Conservation (phyloP, 1,140 invertebrate genomes). For the Drosophila sucinea region DNA sequence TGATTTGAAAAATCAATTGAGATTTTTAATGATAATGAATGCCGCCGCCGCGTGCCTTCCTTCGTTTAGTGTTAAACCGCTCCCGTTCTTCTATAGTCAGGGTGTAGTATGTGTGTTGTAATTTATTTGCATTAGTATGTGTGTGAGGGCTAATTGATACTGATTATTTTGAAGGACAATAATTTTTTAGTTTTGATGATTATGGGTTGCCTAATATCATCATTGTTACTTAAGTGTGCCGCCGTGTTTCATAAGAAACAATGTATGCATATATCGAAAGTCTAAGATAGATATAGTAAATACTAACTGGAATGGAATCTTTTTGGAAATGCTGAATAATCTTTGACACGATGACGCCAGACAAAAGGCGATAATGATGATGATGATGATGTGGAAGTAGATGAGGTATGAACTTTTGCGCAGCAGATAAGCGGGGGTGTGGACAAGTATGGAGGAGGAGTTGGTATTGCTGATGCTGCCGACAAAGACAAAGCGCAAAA, state of each 20-base stretch:
- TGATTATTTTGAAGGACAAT: conserved; percentile 80
- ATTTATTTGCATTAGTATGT: conserved; percentile 22
- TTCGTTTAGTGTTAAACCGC: conserved; percentile 16
- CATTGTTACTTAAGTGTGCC: not conserved
- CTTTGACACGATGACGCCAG: conserved; percentile 44
- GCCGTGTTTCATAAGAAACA: conserved; percentile 35
- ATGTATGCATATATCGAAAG: too few relatives aligned
- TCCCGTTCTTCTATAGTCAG: not conserved
- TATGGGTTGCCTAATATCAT: conserved; percentile 53
- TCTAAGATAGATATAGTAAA: not conserved
- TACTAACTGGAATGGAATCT: conserved; percentile 2
- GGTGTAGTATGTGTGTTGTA: conserved; percentile 31
- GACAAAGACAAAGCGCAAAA: conserved; percentile 47
- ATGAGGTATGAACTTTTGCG: conserved; percentile 64
- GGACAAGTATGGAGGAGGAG: not conserved
- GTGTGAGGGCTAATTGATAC: conserved; percentile 61
- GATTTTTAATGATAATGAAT: too few relatives aligned
- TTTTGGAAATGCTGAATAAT: conserved; percentile 51
- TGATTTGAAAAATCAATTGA: too few relatives aligned
- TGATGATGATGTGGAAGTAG: conserved; percentile 23
- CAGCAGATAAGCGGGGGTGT: conserved; percentile 66
- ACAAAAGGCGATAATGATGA: conserved; percentile 15
- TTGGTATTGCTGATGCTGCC: conserved; percentile 3
- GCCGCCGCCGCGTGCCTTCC: not conserved
- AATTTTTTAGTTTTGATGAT: conserved; percentile 39